Conservation (phyloP, 1,140 invertebrate genomes). For the Cotesia chilonis region DNA sequence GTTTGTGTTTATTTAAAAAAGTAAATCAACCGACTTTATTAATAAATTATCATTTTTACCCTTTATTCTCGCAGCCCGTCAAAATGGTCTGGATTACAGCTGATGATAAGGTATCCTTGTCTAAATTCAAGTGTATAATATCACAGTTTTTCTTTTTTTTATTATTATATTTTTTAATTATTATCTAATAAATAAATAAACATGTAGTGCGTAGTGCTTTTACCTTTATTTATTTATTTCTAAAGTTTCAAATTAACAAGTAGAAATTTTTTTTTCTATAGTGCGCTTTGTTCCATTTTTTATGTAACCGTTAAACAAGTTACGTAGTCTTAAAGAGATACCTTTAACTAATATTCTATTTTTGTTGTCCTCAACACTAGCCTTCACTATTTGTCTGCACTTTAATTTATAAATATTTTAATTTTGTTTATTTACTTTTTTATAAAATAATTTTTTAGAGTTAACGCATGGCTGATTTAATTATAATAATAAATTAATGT, state of each 20-base stretch:
- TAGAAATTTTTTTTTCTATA: too few species aligned
- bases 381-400: neutral
- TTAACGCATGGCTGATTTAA: too few species aligned
- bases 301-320: neutral
- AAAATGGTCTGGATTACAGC: conserved; percentile 65
- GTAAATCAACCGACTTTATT: conserved; percentile 15
- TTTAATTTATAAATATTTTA: too few species aligned
- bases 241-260: neutral
- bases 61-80: conserved; percentile 63
- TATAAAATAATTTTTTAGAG: too few species aligned
- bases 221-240: neutral
- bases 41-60: conserved; percentile 47
- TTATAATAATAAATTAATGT: too few species aligned
- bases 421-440: too few species aligned
- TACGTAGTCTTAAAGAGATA: conserved; percentile 4
- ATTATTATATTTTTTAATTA: conserved; percentile 1
- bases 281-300: conserved; percentile 9
- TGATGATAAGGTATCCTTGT: conserved; percentile 61
- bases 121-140: conserved; percentile 25
- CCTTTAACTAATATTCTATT: conserved; percentile 13
- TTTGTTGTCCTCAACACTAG: conserved; percentile 14
- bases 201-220: too few species aligned
- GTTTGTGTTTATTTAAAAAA: conserved; percentile 6
- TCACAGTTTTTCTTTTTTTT: conserved; percentile 5
- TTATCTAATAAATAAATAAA: too few species aligned